Evolutionary conservation across 2,797 vertebrate species (phyloP).

Genomic region (Bucorvus abyssinicus): DNA sequence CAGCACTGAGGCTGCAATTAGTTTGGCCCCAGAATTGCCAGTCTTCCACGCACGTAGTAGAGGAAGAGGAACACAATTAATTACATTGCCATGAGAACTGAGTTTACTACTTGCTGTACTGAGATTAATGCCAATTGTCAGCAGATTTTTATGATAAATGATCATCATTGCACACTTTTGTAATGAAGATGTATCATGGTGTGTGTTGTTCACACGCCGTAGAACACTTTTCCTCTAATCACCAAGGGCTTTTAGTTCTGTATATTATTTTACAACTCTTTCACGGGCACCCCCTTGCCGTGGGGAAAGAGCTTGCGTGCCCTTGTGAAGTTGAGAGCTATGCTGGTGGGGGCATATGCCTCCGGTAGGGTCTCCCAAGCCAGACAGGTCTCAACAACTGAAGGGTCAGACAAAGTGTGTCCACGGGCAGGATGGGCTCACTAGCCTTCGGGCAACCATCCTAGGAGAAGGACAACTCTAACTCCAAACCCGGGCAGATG

Average conservation of each 20-base stretch:
- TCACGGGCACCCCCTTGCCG: too few relatives aligned
- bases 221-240: not conserved
- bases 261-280: not conserved
- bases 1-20: not conserved
- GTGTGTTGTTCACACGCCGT: not conserved
- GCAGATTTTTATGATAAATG: conserved; percentile 37
- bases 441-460: too few relatives aligned
- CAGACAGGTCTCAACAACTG: too few relatives aligned
- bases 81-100: not conserved
- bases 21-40: not conserved
- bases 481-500: too few relatives aligned
- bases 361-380: too few relatives aligned
- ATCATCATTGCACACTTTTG: not conserved
- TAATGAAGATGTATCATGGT: conserved; percentile 44
- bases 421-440: too few relatives aligned
- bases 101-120: conserved; percentile 5
- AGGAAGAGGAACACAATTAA: not conserved
- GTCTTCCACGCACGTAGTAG: not conserved
- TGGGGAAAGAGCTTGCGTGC: too few relatives aligned
- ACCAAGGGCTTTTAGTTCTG: not conserved
- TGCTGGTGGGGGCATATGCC: too few relatives aligned
- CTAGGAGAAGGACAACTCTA: too few relatives aligned
- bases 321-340: too few relatives aligned
- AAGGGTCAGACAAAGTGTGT: too few relatives aligned
- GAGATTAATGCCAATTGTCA: conserved; percentile 45